Evolutionary conservation across 2,888 invertebrate species (phyloP).

Genomic region (Troides helena): DNA sequence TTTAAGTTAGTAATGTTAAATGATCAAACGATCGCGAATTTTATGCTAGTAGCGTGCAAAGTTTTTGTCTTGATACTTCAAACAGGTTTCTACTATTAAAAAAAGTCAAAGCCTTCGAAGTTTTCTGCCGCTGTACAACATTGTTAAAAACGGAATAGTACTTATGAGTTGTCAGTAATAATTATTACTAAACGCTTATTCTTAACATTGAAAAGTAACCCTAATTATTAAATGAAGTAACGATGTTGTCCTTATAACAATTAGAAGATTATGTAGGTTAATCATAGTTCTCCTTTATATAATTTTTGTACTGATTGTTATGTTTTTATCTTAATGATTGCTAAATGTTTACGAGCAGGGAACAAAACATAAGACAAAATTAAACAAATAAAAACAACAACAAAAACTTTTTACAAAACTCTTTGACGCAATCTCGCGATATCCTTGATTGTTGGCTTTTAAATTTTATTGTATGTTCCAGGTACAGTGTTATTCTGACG

Average conservation of each 20-base stretch:
- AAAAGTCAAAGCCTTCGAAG: neutral
- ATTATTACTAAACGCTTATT: neutral
- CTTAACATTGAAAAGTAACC: no score
- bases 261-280: no score
- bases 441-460: slow-evolving; percentile 20
- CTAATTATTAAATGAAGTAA: no score
- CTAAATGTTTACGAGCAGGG: slow-evolving; percentile 7
- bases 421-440: slow-evolving; percentile 11
- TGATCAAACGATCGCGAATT: neutral
- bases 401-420: slow-evolving; percentile 26
- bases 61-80: neutral
- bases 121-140: neutral
- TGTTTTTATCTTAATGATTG: neutral
- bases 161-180: neutral
- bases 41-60: neutral
- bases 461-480: slow-evolving; percentile 46
- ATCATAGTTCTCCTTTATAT: no score
- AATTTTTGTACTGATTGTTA: no score
- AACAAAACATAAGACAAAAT: slow-evolving; percentile 15
- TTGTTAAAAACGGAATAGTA: neutral
- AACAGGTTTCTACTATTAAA: neutral
- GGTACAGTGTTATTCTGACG: slow-evolving; percentile 73
- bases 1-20: no score
- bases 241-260: no score
- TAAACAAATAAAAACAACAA: slow-evolving; percentile 17